phyloP scores from a whole-genome alignment of 2,888 invertebrate species.

The Perdita meconis region DNA sequence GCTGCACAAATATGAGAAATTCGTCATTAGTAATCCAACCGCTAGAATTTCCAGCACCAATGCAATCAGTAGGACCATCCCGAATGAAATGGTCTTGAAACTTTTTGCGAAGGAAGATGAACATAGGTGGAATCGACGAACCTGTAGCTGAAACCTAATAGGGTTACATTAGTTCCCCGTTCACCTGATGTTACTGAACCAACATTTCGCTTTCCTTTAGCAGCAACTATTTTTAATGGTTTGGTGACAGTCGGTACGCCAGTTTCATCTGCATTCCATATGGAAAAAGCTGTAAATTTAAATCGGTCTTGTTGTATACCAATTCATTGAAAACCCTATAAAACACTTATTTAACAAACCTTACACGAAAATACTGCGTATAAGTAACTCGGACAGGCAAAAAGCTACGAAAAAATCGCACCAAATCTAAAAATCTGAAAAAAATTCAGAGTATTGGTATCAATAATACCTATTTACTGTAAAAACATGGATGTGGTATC shows the following conservation, averaged over 20 bases:
- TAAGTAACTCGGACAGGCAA: too few species aligned
- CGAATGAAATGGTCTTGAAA: slow-evolving; percentile 20
- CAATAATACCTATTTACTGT: too few species aligned
- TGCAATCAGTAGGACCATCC: slow-evolving; percentile 73
- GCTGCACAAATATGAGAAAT: slow-evolving; percentile 57
- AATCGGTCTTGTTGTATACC: too few species aligned
- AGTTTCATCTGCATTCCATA: slow-evolving; percentile 76
- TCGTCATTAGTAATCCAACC: slow-evolving; percentile 76
- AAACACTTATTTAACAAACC: too few species aligned
- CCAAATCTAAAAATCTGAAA: too few species aligned
- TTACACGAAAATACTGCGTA: too few species aligned
- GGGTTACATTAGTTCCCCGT: slow-evolving; percentile 32
- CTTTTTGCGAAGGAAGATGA: slow-evolving; percentile 64
- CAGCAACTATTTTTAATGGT: slow-evolving; percentile 45
- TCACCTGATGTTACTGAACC: slow-evolving; percentile 34
- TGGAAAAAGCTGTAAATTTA: slow-evolving; percentile 60
- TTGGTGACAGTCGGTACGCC: slow-evolving; percentile 63
- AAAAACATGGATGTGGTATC: too few species aligned
- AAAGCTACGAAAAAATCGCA: too few species aligned
- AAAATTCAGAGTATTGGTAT: too few species aligned
- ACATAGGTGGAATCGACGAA: slow-evolving; percentile 70
- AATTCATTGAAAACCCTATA: too few species aligned
- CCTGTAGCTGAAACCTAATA: slow-evolving; percentile 63
- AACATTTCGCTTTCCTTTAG: slow-evolving; percentile 55
- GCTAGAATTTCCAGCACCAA: slow-evolving; percentile 75